These are phyloP conservation scores for Bursaphelenchus mucronatus DNA, from an alignment of 1,140 invertebrate genomes.

Conservation along the genomic window DNA sequence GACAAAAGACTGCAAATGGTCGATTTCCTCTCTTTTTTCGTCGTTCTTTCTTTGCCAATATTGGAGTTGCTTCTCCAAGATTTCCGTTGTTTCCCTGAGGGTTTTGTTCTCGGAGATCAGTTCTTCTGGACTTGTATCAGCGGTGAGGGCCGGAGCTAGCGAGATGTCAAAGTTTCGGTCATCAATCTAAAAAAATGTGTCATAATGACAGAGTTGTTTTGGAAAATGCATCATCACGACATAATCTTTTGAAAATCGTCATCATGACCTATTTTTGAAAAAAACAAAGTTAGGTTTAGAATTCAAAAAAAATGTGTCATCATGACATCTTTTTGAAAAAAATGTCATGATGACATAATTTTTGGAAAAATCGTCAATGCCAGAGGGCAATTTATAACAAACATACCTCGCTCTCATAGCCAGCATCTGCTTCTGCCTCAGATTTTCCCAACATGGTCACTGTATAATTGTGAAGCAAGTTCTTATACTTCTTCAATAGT, in stretches of 20 bases:
- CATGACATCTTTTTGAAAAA: too few species aligned
- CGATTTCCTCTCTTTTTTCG: constrained; percentile 24
- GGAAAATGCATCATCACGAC: too few species aligned
- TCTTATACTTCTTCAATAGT: constrained; percentile 36
- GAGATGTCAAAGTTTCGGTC: constrained; percentile 15
- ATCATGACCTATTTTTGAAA: too few species aligned
- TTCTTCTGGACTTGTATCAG: constrained; percentile 2
- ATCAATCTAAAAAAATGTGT: not conserved
- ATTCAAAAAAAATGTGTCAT: too few species aligned
- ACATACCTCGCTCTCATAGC: constrained; percentile 27
- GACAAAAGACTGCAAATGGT: constrained; percentile 40
- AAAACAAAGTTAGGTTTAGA: too few species aligned
- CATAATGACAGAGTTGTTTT: too few species aligned
- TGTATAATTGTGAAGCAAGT: constrained; percentile 25
- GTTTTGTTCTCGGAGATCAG: constrained; percentile 26
- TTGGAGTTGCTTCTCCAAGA: constrained; percentile 34
- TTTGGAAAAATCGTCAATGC: not conserved
- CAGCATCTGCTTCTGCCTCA: constrained; percentile 14
- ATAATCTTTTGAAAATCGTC: too few species aligned
- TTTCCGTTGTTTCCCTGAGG: constrained; percentile 33
- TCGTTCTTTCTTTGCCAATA: constrained; percentile 25
- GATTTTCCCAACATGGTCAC: not conserved
- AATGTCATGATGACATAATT: not conserved
- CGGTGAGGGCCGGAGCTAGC: not conserved
- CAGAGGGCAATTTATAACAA: not conserved